These are phyloP conservation scores for Vireo altiloquus DNA, from an alignment of 2,113 vertebrate genomes.

Conservation along the genomic window DNA sequence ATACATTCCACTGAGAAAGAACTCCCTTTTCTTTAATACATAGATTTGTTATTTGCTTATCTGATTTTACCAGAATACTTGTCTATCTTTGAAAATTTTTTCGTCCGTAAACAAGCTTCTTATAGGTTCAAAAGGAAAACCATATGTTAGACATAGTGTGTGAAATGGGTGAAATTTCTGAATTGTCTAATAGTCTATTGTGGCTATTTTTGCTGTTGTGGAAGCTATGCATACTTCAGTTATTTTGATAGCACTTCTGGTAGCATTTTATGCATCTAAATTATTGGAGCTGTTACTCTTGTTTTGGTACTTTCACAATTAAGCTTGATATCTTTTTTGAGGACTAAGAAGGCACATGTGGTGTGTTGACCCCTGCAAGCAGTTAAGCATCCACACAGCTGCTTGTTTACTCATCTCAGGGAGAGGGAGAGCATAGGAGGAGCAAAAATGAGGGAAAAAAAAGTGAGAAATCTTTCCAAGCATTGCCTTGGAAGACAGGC, in stretches of 20 bases:
- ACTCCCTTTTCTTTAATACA: neutral
- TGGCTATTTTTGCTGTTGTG: neutral
- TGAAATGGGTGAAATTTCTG: neutral
- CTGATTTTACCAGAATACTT: neutral
- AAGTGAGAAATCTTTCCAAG: neutral
- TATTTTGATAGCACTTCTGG: neutral
- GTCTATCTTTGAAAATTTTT: neutral
- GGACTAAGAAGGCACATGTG: neutral
- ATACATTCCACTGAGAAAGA: neutral
- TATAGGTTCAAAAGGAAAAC: neutral
- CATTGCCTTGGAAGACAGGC: neutral
- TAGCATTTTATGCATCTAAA: neutral
- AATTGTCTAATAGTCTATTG: neutral
- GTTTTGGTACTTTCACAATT: neutral
- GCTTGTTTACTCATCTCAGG: neutral
- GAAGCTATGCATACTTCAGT: neutral
- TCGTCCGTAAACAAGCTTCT: neutral
- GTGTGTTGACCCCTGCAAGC: neutral
- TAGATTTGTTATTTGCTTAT: neutral
- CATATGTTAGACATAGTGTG: rapidly evolving
- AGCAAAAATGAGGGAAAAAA: neutral
- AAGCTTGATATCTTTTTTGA: neutral
- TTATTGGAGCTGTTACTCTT: neutral
- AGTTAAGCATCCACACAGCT: neutral
- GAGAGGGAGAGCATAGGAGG: neutral